Percentiles rank a stretch among this genome's conserved stretches.
phyloP scores from a whole-genome alignment of 2,888 invertebrate genomes.

The Trissoscelio sp. region DNA sequence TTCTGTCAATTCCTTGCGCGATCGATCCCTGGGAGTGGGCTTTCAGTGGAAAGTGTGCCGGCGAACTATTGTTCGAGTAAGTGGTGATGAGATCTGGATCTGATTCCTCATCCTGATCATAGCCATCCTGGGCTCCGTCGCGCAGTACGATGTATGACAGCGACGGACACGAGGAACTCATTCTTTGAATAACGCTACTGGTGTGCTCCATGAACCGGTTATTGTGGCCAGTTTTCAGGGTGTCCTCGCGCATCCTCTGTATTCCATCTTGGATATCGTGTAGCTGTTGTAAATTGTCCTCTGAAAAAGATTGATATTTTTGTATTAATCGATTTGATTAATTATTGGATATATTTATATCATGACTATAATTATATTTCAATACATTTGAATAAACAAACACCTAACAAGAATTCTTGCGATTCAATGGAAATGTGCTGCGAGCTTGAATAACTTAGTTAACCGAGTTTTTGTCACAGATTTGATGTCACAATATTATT shows the following conservation, averaged over 20 bases:
- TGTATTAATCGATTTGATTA: too few relatives aligned
- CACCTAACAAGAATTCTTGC: too few relatives aligned
- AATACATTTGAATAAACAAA: too few relatives aligned
- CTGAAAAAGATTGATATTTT: constrained; percentile 84
- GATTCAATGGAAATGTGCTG: too few relatives aligned
- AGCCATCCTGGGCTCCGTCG: constrained; percentile 72
- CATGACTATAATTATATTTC: too few relatives aligned
- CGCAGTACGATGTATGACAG: constrained; percentile 81
- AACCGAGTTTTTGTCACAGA: too few relatives aligned
- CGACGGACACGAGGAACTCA: constrained; percentile 91
- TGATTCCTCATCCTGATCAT: constrained; percentile 82
- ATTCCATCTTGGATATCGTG: constrained; percentile 90
- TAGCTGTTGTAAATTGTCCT: constrained; percentile 90
- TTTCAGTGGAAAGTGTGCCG: constrained; percentile 82
- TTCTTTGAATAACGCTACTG: constrained; percentile 84
- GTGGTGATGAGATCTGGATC: constrained; percentile 84
- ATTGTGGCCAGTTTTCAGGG: constrained; percentile 81
- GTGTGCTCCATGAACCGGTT: constrained; percentile 76
- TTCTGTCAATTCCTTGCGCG: constrained; percentile 85
- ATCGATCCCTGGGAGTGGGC: constrained; percentile 81
- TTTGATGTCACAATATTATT: too few relatives aligned
- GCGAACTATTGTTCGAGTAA: constrained; percentile 84
- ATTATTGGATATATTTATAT: too few relatives aligned
- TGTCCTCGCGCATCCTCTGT: constrained; percentile 90
- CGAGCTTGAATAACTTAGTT: too few relatives aligned